Evolutionary conservation across 1,140 invertebrate species (phyloP).

Genomic region (Saxidomus purpurata): DNA sequence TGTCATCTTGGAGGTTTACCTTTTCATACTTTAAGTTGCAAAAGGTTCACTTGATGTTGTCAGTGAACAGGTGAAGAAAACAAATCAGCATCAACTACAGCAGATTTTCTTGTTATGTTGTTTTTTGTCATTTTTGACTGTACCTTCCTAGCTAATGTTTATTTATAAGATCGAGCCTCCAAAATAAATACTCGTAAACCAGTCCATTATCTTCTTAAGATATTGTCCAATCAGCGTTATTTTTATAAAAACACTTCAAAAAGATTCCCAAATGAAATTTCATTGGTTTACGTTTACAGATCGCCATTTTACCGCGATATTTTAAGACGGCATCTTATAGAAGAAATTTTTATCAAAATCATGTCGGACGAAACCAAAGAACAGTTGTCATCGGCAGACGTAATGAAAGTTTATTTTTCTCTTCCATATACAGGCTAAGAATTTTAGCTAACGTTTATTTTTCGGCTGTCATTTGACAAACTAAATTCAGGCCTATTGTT

Average conservation of each 20-base stretch:
- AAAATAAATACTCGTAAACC: neutral
- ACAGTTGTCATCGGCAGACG: constrained; percentile 14
- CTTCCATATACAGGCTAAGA: neutral
- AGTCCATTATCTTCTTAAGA: neutral
- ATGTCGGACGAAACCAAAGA: constrained; percentile 34
- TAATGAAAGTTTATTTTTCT: neutral
- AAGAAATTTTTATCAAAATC: constrained; percentile 18
- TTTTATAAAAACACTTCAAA: neutral
- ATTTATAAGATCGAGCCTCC: neutral
- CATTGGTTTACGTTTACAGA: constrained; percentile 7
- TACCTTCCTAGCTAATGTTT: neutral
- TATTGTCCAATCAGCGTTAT: neutral
- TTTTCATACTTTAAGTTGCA: no score
- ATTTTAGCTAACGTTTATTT: neutral
- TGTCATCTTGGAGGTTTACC: no score
- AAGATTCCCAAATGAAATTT: neutral
- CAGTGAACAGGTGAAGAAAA: no score
- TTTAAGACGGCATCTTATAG: constrained; percentile 25
- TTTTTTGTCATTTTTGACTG: neutral
- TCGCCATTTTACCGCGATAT: constrained; percentile 68
- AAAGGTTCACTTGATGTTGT: no score
- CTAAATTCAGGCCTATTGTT: neutral
- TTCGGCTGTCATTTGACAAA: neutral
- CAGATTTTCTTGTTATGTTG: neutral
- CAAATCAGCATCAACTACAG: no score